Evolutionary conservation across 2,113 vertebrate genomes (phyloP), one percentile per base, ranked within the genome.

Genomic region (Archilochus colubris): DNA sequence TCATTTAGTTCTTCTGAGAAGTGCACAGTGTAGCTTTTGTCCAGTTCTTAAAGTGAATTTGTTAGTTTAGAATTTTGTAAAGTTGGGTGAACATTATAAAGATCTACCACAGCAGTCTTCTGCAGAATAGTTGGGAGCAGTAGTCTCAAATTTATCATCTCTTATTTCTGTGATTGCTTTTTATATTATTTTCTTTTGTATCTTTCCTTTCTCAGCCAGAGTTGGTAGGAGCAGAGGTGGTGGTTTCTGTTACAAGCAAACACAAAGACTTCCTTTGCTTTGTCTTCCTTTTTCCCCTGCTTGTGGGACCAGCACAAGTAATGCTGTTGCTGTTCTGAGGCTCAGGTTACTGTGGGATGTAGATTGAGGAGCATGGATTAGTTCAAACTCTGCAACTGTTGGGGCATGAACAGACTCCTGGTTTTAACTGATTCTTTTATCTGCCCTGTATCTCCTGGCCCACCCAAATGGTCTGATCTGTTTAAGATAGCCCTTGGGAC

Each of bases 41-140:
- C 53, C 23, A 57, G 24, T 58, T 86, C 57, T 93, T 93, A 61
- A 89, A 88, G 72, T 28, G 3, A 76, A 36, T 63, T 77, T 66
- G 57, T 88, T 92, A 68, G 78, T 91, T 44, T 84, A 91, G 28
- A 25, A 25, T 91, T 94, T 96, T 64, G 31, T 88, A 79, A 91
- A 73, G 40, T 61, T 63, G 40, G 54, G 21, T 44, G 48, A 82
- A 74, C 28, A 22, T 48, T 61, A n/a, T 48, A 43, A 74, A 78
- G 33, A 50, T 82, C 43, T 86, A 43, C 38, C 28, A 27, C 43
- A 82, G 25, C 53, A 40, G 14, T 70, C 18, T 55, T 63, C 64
- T 77, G 24, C 24, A 48, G 44, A 78, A 70, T 55, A 84, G 75
- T 53, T 75, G 38, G 28, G 11, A 74, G 27, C 19, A 50, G 14